These are phyloP conservation scores for Chironomus tepperi DNA, from an alignment of 1,140 invertebrate species.

Conservation along the genomic window DNA sequence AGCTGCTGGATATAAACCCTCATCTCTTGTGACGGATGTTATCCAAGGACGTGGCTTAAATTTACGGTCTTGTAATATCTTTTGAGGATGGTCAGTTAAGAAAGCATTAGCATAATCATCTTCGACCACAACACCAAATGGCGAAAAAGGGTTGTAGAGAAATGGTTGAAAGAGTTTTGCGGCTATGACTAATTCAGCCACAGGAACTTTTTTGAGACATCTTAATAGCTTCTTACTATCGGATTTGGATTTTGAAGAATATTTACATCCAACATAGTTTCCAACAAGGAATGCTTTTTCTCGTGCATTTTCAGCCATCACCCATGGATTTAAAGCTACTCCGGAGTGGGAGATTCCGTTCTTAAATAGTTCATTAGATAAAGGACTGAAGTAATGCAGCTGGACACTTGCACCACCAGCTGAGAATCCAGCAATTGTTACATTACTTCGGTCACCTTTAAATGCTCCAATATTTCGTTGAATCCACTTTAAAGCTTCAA, in stretches of 20 bases:
- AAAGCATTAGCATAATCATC: conserved; percentile 38
- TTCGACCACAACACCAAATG: conserved; percentile 50
- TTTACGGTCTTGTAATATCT: conserved; percentile 42
- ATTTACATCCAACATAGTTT: conserved; percentile 49
- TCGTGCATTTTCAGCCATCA: conserved; percentile 47
- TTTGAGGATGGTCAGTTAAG: conserved; percentile 41
- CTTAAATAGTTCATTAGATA: conserved; percentile 38
- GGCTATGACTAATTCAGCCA: conserved; percentile 2
- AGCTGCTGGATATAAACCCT: conserved; percentile 46
- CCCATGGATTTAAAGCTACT: conserved; percentile 58
- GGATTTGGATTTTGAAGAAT: conserved; percentile 29
- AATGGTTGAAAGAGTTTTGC: conserved; percentile 36
- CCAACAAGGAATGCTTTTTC: conserved; percentile 53
- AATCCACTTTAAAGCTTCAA: conserved; percentile 50
- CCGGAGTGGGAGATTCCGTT: conserved; percentile 38
- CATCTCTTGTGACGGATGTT: conserved; percentile 42
- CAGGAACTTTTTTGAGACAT: background rate
- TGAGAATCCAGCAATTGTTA: conserved; percentile 45
- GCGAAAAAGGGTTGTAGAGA: conserved; percentile 48
- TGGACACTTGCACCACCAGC: conserved; percentile 48
- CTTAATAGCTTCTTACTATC: background rate
- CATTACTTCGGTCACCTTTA: conserved; percentile 45
- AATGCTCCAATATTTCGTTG: conserved; percentile 46
- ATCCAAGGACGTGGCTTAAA: conserved; percentile 46
- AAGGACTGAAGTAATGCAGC: conserved; percentile 52